Evolutionary conservation across 2,113 vertebrate genomes (phyloP).

Genomic region (Trogon melanurus): DNA sequence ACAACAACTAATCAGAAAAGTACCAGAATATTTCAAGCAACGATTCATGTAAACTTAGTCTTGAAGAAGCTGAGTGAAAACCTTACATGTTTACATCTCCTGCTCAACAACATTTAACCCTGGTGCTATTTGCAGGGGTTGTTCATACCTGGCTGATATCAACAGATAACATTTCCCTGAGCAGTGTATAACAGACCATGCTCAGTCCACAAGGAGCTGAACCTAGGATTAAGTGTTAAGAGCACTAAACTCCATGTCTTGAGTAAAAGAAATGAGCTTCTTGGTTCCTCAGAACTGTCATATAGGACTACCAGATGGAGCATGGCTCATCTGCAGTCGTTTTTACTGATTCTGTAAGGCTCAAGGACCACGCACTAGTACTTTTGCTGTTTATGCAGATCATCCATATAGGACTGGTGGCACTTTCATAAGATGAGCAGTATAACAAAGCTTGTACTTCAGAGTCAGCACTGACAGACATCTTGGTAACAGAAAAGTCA

Average conservation of each 20-base stretch:
- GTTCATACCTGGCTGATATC: not conserved
- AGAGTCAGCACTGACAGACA: not conserved
- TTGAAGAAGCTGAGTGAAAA: not conserved
- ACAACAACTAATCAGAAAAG: not conserved
- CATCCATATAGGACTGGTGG: not conserved
- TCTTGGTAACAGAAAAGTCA: not conserved
- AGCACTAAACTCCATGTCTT: not conserved
- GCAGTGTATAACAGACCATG: not conserved
- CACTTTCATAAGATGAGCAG: not conserved
- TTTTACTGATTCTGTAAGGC: not conserved
- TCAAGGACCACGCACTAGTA: not conserved
- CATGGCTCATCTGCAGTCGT: not conserved
- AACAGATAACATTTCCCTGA: not conserved
- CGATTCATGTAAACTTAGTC: not conserved
- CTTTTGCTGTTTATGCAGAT: not conserved
- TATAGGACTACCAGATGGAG: not conserved
- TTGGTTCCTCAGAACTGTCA: not conserved
- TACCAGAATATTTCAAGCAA: not conserved
- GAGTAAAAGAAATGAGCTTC: not conserved
- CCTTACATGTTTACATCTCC: not conserved
- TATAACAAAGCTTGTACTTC: not conserved
- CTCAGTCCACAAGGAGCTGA: not conserved
- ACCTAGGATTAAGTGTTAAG: not conserved
- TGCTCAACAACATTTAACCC: not conserved
- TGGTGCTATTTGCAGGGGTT: not conserved